Evolutionary conservation across 2,113 vertebrate genomes (phyloP).

Genomic region (Clarias batrachus): DNA sequence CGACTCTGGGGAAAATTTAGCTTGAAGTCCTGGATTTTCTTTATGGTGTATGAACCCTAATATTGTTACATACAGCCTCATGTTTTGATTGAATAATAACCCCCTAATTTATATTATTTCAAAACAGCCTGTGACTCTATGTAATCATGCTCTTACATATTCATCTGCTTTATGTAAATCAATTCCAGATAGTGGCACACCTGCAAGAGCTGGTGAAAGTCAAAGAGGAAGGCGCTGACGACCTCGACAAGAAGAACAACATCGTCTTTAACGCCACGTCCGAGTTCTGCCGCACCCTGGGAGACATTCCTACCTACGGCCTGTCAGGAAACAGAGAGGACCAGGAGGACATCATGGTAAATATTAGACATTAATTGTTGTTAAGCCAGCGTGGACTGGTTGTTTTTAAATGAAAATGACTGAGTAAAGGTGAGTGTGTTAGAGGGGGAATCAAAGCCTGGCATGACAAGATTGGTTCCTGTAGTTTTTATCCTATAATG

Average conservation of each 20-base stretch:
- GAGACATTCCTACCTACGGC: conserved; percentile 90
- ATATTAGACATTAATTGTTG: neutral
- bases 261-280: conserved; percentile 90
- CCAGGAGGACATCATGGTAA: conserved; percentile 87
- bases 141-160: neutral
- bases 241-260: conserved; percentile 79
- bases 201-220: conserved; percentile 42
- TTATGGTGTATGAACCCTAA: too few relatives aligned
- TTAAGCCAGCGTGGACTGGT: neutral
- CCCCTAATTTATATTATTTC: too few relatives aligned
- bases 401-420: neutral
- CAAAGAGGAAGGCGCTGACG: conserved; percentile 41
- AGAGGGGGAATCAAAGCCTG: neutral
- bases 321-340: conserved; percentile 88
- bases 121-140: neutral
- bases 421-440: neutral
- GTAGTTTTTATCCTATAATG: neutral
- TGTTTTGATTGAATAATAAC: too few relatives aligned
- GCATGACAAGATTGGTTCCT: neutral
- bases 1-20: too few relatives aligned
- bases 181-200: conserved; percentile 58
- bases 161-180: neutral
- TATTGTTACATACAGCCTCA: too few relatives aligned
- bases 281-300: conserved; percentile 87
- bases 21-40: too few relatives aligned